phyloP scores from a whole-genome alignment of 2,888 invertebrate species.

The Terebella lapidaria region DNA sequence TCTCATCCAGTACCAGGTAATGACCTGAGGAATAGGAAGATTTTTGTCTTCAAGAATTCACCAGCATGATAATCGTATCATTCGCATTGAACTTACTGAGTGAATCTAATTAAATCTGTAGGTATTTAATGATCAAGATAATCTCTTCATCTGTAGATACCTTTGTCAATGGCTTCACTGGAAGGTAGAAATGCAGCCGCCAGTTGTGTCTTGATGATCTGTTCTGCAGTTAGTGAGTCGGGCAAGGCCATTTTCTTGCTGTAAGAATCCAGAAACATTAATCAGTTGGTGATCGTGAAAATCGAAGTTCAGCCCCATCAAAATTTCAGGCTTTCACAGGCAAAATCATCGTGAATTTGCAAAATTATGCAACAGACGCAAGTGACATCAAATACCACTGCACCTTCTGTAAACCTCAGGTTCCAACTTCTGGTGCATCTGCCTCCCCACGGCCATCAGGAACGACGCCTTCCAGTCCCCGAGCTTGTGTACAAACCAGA shows the following conservation, averaged over 20 bases:
- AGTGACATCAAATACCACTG: not conserved
- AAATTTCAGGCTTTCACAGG: no score
- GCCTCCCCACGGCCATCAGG: conserved; percentile 35
- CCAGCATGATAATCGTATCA: no score
- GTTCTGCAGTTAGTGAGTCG: not conserved
- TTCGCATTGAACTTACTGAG: no score
- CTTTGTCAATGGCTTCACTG: not conserved
- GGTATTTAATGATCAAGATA: not conserved
- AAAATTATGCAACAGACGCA: no score
- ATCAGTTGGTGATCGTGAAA: no score
- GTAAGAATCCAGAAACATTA: not conserved
- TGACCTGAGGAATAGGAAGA: conserved; percentile 1
- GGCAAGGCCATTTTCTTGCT: not conserved
- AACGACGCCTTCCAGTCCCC: conserved; percentile 51
- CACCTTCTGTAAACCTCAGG: conserved; percentile 7
- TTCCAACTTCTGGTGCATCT: conserved; percentile 26
- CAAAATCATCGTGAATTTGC: no score
- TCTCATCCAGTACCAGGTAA: conserved; percentile 33
- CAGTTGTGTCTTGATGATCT: not conserved
- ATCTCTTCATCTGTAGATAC: not conserved
- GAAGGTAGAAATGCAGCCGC: not conserved
- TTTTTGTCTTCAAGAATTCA: not conserved
- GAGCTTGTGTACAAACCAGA: conserved; percentile 46
- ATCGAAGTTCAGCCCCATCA: no score
- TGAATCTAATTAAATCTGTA: not conserved